These are phyloP conservation scores for Brachionus plicatilis DNA, from an alignment of 1,140 invertebrate genomes.

Conservation along the genomic window DNA sequence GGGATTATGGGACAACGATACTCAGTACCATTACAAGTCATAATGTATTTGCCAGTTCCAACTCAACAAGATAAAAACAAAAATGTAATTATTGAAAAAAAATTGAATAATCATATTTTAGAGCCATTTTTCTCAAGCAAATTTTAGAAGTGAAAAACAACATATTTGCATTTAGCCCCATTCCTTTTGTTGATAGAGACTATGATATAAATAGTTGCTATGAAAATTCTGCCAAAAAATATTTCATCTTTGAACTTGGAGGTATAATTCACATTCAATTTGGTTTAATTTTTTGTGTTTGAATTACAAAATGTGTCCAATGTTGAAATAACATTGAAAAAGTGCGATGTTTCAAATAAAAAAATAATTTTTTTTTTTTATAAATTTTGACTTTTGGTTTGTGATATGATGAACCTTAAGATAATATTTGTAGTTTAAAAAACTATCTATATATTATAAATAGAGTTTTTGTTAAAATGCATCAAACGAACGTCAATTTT, in stretches of 20 bases:
- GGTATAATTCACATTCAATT: neutral
- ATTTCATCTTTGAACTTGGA: conserved; percentile 3
- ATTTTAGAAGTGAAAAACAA: neutral
- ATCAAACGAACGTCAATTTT: no score
- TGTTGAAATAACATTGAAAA: no score
- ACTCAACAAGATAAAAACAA: neutral
- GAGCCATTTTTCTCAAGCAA: neutral
- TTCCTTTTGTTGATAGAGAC: neutral
- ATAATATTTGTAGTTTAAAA: no score
- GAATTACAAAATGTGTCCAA: no score
- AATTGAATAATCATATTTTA: neutral
- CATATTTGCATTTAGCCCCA: neutral
- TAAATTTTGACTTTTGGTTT: no score
- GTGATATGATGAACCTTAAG: no score
- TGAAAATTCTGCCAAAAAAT: neutral
- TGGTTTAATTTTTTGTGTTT: no score
- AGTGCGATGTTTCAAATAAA: no score
- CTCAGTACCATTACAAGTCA: neutral
- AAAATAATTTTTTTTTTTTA: no score
- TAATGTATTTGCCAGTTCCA: neutral
- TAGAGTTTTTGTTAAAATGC: no score
- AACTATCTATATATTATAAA: no score
- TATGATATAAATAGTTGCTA: neutral
- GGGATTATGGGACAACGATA: neutral
- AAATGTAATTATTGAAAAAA: neutral